phyloP scores from a whole-genome alignment of 2,888 invertebrate species.

The Acleris literana region DNA sequence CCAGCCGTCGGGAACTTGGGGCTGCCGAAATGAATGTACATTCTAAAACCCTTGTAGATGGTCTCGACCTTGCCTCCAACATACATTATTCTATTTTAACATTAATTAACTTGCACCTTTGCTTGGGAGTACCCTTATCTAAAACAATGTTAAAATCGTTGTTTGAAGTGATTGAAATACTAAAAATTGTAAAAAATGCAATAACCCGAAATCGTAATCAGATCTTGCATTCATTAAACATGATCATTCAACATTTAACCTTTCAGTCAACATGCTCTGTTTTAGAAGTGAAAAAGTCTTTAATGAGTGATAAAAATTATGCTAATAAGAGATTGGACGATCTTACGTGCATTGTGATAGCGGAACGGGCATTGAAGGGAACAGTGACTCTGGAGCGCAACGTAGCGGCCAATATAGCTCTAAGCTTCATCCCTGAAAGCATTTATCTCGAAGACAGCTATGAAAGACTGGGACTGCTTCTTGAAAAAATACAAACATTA shows the following conservation, averaged over 20 bases:
- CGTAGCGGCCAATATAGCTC: slow-evolving; percentile 86
- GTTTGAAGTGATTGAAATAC: slow-evolving; percentile 91
- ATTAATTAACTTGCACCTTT: slow-evolving; percentile 87
- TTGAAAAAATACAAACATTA: slow-evolving; percentile 86
- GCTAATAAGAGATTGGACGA: slow-evolving; percentile 87
- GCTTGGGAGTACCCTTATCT: slow-evolving; percentile 89
- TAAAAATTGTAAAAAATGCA: slow-evolving; percentile 89
- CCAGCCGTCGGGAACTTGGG: slow-evolving; percentile 63
- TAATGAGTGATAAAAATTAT: slow-evolving; percentile 85
- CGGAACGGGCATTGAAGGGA: slow-evolving; percentile 87
- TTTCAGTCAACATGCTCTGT: slow-evolving; percentile 89
- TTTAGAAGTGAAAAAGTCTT: slow-evolving; percentile 86
- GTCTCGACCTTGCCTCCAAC: slow-evolving; percentile 87
- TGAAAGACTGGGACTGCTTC: slow-evolving; percentile 82
- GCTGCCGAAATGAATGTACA: slow-evolving; percentile 75
- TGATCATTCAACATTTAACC: slow-evolving; percentile 91
- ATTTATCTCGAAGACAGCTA: slow-evolving; percentile 86
- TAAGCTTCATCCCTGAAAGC: slow-evolving; percentile 86
- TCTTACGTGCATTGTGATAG: slow-evolving; percentile 89
- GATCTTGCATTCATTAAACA: slow-evolving; percentile 88
- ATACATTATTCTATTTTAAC: slow-evolving; percentile 81
- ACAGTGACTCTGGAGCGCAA: slow-evolving; percentile 86
- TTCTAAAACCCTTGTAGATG: slow-evolving; percentile 76
- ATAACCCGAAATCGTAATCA: slow-evolving; percentile 87
- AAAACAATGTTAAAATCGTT: slow-evolving; percentile 89